Percentiles rank a stretch among this genome's conserved stretches.
Conservation (phyloP, 2,113 vertebrate genomes). For the Andinoacara biseriatus region DNA sequence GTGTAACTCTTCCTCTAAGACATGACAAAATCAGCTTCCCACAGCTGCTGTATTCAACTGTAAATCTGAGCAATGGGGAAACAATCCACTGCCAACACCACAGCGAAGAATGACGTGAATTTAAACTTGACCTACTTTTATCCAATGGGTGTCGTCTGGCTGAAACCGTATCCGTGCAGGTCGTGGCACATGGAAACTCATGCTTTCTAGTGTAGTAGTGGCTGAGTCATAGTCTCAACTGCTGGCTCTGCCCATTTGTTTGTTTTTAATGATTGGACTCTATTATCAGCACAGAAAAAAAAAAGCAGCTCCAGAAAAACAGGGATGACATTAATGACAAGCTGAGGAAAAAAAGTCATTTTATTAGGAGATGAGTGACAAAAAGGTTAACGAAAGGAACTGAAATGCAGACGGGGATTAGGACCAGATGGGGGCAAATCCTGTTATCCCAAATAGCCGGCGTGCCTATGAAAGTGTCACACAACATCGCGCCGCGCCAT, state of each 20-base stretch:
- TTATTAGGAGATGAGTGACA: not conserved
- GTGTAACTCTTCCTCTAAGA: no score
- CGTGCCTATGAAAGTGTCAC: not conserved
- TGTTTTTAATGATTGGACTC: not conserved
- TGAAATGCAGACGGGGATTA: not conserved
- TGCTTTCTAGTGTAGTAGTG: constrained; percentile 52
- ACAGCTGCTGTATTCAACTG: not conserved
- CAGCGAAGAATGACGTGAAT: constrained; percentile 56
- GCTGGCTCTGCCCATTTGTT: constrained; percentile 12
- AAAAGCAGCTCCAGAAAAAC: not conserved
- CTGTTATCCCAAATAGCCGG: constrained; percentile 1
- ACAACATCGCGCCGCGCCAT: not conserved
- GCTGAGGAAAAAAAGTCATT: not conserved
- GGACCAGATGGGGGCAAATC: not conserved
- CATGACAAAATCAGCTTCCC: rapidly evolving
- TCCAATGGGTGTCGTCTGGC: constrained; percentile 68
- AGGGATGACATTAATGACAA: not conserved
- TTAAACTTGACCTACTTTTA: constrained; percentile 81
- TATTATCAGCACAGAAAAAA: not conserved
- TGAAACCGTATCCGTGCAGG: constrained; percentile 38
- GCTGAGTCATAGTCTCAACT: constrained; percentile 55
- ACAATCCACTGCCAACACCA: not conserved
- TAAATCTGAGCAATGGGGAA: constrained; percentile 2
- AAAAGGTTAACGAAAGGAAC: not conserved
- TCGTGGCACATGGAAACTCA: constrained; percentile 71